A percentile compares a stretch with the other conserved stretches of the same genome.
phyloP scores from a whole-genome alignment of 2,888 invertebrate genomes.

The Drosophila neotestacea region DNA sequence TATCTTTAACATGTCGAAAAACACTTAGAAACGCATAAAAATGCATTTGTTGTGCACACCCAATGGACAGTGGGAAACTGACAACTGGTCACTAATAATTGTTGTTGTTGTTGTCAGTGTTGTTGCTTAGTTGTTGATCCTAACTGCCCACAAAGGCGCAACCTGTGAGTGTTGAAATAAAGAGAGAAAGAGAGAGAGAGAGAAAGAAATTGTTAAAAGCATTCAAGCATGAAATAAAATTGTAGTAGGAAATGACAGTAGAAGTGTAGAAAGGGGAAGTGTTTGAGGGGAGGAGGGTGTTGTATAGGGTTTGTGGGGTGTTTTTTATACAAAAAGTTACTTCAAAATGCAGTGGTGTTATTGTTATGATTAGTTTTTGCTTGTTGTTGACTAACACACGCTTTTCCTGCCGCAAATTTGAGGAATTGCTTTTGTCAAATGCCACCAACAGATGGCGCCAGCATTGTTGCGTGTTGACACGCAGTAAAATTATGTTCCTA shows the following conservation, averaged over 20 bases:
- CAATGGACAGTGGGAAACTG: slow-evolving; percentile 36
- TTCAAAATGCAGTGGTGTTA: slow-evolving; percentile 32
- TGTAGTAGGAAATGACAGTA: slow-evolving; percentile 41
- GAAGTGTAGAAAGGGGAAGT: background rate
- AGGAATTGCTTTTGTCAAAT: slow-evolving; percentile 31
- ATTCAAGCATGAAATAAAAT: slow-evolving; percentile 65
- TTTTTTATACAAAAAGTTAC: slow-evolving; percentile 13
- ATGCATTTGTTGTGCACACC: slow-evolving; percentile 63
- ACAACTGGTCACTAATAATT: slow-evolving; percentile 34
- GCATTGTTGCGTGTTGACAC: slow-evolving; percentile 45
- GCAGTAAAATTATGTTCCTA: slow-evolving; percentile 34
- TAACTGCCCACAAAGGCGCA: slow-evolving; percentile 57
- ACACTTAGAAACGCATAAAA: slow-evolving; percentile 74
- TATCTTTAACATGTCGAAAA: slow-evolving; percentile 66
- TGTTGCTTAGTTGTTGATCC: slow-evolving; percentile 38
- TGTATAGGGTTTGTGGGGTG: background rate
- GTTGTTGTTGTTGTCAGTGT: slow-evolving; percentile 1
- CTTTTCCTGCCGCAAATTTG: slow-evolving; percentile 32
- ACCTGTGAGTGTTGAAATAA: slow-evolving; percentile 35
- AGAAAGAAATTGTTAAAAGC: slow-evolving; percentile 30
- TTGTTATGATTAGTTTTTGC: slow-evolving; percentile 32
- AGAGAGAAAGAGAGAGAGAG: slow-evolving; percentile 6
- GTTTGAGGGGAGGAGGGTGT: background rate
- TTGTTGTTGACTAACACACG: slow-evolving; percentile 54
- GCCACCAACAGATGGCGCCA: slow-evolving; percentile 57